Evolutionary conservation across 1,140 invertebrate genomes (phyloP), one percentile per base, ranked within the genome.

Genomic region (Drosophila melanogaster): DNA sequence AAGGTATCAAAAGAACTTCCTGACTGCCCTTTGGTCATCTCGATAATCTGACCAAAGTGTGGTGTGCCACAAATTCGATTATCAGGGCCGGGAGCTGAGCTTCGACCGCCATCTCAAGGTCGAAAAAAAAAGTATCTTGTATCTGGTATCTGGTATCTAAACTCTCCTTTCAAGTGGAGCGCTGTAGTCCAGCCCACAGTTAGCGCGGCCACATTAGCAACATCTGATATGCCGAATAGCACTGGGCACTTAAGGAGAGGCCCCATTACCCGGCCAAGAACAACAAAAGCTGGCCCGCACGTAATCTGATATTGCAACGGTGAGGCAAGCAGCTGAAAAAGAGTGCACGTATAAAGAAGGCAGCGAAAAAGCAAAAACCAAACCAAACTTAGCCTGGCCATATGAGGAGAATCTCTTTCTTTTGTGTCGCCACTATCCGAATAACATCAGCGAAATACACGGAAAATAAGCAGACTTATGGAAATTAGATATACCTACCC

Each of bases 271-370:
- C 38, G 50, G 10, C 26, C 49, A 33, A 22, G 19, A 22, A 59
- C 59, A 76, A 77, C 73, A 77, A 77, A 69, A 77, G 72, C 76
- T 69, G 59, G 56, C 60, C 75, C 65, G 75, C 83, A 87, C 75
- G 81, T 87, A 86, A 86, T 86, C 83, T 87, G 81, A 86, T 86
- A 86, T 83, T 50, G 65, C 58, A 77, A 76, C 72, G 72, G 72
- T 75, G 72, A 65, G 72, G 72, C 72, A 76, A 75, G 60, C 53
- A 51, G 44, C 54, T 55, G 33, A 56, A 70, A 66, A 64, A 55
- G 49, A 69, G 66, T 67, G 49, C 49, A 40, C 62, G 17, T 67
- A 70, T 69, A 65, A 70, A 47, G 47, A 49, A 61, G 38, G 49
- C 69, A 50, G 69, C 69, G n/a, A 44, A 40, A 67, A 71, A 65